Evolutionary conservation across 2,113 vertebrate genomes (phyloP).

Genomic region (Amphiprion percula): DNA sequence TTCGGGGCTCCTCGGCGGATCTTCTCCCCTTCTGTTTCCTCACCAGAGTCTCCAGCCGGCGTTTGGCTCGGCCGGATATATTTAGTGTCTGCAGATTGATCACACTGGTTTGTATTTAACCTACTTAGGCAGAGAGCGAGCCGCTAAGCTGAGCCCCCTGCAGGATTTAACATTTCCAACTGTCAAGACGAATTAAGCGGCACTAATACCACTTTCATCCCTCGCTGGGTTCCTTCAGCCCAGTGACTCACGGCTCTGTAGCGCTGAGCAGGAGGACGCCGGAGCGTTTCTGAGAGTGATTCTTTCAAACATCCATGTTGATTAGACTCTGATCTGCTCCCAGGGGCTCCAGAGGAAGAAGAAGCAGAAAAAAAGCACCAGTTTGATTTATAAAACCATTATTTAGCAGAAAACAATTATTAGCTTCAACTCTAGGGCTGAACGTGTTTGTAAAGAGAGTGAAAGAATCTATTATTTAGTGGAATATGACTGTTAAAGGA

Average conservation of each 20-base stretch:
- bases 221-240: conserved; percentile 62
- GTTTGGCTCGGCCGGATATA: conserved; percentile 55
- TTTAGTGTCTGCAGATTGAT: conserved; percentile 74
- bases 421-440: background rate
- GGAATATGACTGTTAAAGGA: too few species aligned
- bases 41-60: conserved; percentile 25
- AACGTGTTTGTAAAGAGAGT: background rate
- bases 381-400: conserved; percentile 37
- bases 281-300: conserved; percentile 62
- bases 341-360: conserved; percentile 19
- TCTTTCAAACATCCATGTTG: conserved; percentile 70
- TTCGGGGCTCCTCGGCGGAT: background rate
- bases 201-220: conserved; percentile 80
- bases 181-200: conserved; percentile 80
- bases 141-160: conserved; percentile 76
- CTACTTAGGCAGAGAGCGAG: conserved; percentile 75
- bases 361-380: conserved; percentile 9
- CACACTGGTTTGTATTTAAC: conserved; percentile 77
- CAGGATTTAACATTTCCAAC: conserved; percentile 82
- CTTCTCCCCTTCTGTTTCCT: conserved; percentile 10
- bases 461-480: background rate
- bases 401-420: conserved; percentile 32
- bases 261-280: conserved; percentile 61
- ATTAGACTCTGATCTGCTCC: conserved; percentile 70
- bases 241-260: conserved; percentile 75